phyloP scores from a whole-genome alignment of 2,113 vertebrate species.

The Climacteris rufus region DNA sequence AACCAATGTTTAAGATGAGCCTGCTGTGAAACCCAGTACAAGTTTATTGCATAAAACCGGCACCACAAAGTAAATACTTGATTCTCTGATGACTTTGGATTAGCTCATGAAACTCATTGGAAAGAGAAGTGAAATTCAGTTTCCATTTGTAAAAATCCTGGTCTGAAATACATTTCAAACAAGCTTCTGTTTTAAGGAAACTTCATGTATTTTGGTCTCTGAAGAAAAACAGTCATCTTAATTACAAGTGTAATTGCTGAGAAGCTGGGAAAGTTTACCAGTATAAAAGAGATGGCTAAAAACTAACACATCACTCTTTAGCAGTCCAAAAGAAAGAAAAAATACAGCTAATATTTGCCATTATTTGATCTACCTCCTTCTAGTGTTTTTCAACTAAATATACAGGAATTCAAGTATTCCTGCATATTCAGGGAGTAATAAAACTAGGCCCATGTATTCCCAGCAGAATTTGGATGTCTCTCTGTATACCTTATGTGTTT shows the following conservation, averaged over 20 bases:
- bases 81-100: neutral
- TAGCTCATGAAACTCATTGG: neutral
- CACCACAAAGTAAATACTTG: neutral
- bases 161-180: neutral
- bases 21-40: neutral
- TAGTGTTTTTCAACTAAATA: neutral
- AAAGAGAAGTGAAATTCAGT: neutral
- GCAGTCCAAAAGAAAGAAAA: neutral
- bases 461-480: neutral
- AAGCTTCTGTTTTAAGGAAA: neutral
- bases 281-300: neutral
- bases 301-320: neutral
- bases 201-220: neutral
- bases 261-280: neutral
- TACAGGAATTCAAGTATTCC: neutral
- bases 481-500: neutral
- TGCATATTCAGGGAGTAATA: neutral
- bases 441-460: neutral
- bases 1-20: neutral
- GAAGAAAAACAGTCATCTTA: neutral
- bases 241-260: neutral
- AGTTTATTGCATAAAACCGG: neutral
- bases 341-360: accelerated
- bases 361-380: neutral
- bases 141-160: neutral